Conservation (phyloP, 2,888 invertebrate genomes). For the Carpatolechia fugitivella region DNA sequence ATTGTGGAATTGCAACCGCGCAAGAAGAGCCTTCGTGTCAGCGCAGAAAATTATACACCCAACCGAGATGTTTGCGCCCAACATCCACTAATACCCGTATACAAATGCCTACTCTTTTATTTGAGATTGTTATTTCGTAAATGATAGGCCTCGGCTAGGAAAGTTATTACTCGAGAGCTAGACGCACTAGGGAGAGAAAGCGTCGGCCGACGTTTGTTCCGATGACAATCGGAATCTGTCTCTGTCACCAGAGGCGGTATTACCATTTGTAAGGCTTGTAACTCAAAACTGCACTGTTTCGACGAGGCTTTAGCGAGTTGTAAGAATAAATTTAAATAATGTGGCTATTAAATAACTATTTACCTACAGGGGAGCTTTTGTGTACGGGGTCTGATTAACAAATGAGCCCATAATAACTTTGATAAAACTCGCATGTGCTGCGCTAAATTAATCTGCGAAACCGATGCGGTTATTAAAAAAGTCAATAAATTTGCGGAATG, state of each 20-base stretch:
- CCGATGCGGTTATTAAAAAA: constrained; percentile 56
- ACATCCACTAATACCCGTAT: constrained; percentile 55
- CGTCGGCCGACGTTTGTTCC: constrained; percentile 56
- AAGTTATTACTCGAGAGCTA: constrained; percentile 56
- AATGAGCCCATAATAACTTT: constrained; percentile 29
- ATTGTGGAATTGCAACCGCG: constrained; percentile 57
- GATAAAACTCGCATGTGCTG: constrained; percentile 29
- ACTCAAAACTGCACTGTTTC: constrained; percentile 34
- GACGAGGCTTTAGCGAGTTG: constrained; percentile 42
- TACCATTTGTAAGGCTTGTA: constrained; percentile 60
- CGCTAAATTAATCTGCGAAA: constrained; percentile 46
- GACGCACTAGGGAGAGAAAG: constrained; percentile 56
- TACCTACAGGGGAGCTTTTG: constrained; percentile 22
- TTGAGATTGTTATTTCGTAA: constrained; percentile 69
- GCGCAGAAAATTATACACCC: constrained; percentile 72
- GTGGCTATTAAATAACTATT: constrained; percentile 29
- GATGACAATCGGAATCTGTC: constrained; percentile 72
- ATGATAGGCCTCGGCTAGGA: constrained; percentile 64
- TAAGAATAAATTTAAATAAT: constrained; percentile 46
- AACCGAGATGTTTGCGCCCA: constrained; percentile 57
- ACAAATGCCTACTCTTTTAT: constrained; percentile 50
- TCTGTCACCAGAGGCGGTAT: constrained; percentile 54
- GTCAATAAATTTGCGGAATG: constrained; percentile 57
- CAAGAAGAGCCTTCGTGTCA: constrained; percentile 51
- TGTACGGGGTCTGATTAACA: constrained; percentile 19